Base-by-base conservation (phyloP, 2,113 vertebrate species). In the Prunella himalayana region DNA sequence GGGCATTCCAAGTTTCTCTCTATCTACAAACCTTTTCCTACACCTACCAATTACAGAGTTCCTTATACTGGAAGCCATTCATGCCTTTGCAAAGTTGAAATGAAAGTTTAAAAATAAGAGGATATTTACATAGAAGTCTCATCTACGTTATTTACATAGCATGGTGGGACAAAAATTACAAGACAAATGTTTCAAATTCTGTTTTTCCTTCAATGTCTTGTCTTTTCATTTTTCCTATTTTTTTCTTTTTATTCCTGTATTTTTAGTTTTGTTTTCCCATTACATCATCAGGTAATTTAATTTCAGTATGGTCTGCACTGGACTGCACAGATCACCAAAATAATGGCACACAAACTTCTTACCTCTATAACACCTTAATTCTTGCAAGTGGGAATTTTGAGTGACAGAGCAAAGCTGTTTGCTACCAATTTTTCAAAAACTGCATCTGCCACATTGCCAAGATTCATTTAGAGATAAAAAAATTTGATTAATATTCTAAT, bases 401-500 rank as follows among this genome's bases (percentile, higher is more conserved):
- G 86, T 95, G 97, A 97, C 96, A 97, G 96, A 96, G 57, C 54
- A 96, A 98, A 98, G 89, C 94, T 98, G 97, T 91, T 96, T 97
- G 94, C 86, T 98, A 96, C 96, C 97, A 97, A 81, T 98, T 98
- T 96, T 97, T 90, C 92, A 97, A 97, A 97, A 95, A 91, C 11
- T 11, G 30, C 96, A 97, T 94, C 96, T 98, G 93, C 93, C 86
- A 96, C 73, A 96, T 95, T 97, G 91, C 90, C 83, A 94, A 96
- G 81, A 96, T 97, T 86, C 84, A 96, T 95, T 97, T 79, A 95
- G 83, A 95, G 85, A 95, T 78, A 14, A 79, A 88, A 97, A 97
- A 97, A 97, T 95, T 89, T 5, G 2, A 97, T 98, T 98, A 97
- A 96, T 97, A 97, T 97, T 98, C 88, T 90, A 94, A 98, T 97